Conservation (phyloP, 2,113 vertebrate species). For the Balaenoptera acutorostrata region DNA sequence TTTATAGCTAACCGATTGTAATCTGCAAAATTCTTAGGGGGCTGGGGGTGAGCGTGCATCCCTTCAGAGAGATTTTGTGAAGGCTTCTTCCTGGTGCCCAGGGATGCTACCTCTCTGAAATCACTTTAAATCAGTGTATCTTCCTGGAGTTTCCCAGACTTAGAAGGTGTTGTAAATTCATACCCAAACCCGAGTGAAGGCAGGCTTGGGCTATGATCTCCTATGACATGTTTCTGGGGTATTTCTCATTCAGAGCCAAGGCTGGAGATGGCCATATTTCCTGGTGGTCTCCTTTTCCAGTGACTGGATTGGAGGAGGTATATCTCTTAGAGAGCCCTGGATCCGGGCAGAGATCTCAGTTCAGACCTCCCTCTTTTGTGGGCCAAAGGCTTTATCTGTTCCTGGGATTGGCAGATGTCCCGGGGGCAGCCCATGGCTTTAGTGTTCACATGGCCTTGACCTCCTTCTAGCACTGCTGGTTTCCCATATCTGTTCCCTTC, state of each 20-base stretch:
- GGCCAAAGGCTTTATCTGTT: background rate
- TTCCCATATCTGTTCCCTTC: background rate
- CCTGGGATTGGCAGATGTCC: background rate
- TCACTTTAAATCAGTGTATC: background rate
- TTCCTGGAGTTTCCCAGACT: background rate
- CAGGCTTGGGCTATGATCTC: background rate
- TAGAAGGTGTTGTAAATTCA: background rate
- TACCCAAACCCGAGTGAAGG: background rate
- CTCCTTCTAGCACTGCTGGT: background rate
- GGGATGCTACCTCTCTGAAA: background rate
- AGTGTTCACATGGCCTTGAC: background rate
- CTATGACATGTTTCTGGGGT: background rate
- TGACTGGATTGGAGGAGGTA: background rate
- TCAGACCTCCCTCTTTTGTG: background rate
- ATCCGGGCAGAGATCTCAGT: background rate
- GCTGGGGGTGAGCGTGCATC: fast-evolving
- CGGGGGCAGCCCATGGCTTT: background rate
- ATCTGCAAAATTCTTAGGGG: background rate
- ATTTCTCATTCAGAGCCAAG: background rate
- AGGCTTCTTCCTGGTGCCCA: too few species aligned
- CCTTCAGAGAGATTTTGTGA: background rate
- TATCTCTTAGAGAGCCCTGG: background rate
- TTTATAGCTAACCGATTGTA: background rate
- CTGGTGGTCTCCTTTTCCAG: background rate
- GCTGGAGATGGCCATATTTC: background rate